Evolutionary conservation across 2,797 vertebrate genomes (phyloP).

Genomic region (Lithobates pipiens): DNA sequence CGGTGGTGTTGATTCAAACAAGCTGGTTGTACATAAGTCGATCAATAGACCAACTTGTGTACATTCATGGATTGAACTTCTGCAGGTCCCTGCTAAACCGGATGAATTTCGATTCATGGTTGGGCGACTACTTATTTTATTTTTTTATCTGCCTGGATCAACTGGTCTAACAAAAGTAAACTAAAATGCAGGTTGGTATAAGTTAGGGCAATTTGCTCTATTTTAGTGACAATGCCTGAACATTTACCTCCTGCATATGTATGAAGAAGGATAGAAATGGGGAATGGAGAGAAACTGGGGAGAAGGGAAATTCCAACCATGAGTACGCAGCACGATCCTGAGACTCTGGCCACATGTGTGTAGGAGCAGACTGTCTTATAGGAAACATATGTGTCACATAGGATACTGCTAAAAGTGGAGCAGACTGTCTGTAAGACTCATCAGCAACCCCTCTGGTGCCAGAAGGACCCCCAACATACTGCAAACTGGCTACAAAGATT

Average conservation of each 20-base stretch:
- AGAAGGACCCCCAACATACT: background rate
- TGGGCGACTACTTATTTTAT: too few relatives aligned
- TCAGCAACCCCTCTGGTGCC: background rate
- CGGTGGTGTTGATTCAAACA: too few relatives aligned
- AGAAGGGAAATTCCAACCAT: background rate
- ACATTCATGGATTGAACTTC: too few relatives aligned
- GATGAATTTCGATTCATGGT: too few relatives aligned
- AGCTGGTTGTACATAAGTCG: too few relatives aligned
- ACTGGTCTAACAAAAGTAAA: too few relatives aligned
- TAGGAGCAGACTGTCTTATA: constrained; percentile 18
- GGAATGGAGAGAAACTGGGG: background rate
- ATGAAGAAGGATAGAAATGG: too few relatives aligned
- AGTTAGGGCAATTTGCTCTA: too few relatives aligned
- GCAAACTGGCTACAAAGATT: background rate
- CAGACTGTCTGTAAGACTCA: background rate
- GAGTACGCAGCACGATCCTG: background rate
- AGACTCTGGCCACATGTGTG: constrained; percentile 33
- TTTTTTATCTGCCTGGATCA: too few relatives aligned
- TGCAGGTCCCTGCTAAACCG: too few relatives aligned
- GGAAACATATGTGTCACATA: constrained; percentile 34
- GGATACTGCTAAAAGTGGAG: background rate
- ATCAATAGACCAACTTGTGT: too few relatives aligned
- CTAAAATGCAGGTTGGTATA: too few relatives aligned
- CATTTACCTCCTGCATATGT: background rate
- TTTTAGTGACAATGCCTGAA: background rate